Conservation (phyloP, 2,113 vertebrate genomes). For the Sitta europaea region DNA sequence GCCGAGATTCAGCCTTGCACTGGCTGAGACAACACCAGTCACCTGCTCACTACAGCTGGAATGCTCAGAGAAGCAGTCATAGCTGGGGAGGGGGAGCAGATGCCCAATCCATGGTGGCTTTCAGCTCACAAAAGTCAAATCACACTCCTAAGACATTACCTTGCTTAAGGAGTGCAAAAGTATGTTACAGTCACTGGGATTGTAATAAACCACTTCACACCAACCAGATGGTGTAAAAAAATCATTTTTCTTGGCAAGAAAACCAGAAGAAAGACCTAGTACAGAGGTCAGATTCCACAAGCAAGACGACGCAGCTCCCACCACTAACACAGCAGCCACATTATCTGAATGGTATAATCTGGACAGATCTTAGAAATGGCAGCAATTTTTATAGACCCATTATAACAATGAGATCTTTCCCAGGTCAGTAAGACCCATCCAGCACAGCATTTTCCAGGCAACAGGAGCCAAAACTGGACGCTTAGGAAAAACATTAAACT, state of each 20-base stretch:
- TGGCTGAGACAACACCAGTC: not conserved
- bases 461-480: not conserved
- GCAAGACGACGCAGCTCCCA: not conserved
- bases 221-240: not conserved
- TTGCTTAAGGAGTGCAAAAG: not conserved
- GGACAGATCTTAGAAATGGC: not conserved
- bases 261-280: not conserved
- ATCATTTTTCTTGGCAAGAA: not conserved
- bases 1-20: not conserved
- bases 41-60: not conserved
- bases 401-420: not conserved
- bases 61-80: not conserved
- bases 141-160: not conserved
- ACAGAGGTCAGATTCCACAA: not conserved
- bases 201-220: not conserved
- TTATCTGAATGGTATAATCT: not conserved
- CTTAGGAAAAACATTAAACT: not conserved
- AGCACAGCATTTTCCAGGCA: not conserved
- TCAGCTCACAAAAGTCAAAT: not conserved
- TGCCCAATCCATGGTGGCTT: not conserved
- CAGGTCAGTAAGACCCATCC: slow-evolving; percentile 21
- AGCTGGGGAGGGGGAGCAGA: not conserved
- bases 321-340: not conserved
- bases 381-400: not conserved
- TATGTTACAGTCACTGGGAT: not conserved